Evolutionary conservation across 1,140 invertebrate genomes (phyloP).

Genomic region (Triops longicaudatus): DNA sequence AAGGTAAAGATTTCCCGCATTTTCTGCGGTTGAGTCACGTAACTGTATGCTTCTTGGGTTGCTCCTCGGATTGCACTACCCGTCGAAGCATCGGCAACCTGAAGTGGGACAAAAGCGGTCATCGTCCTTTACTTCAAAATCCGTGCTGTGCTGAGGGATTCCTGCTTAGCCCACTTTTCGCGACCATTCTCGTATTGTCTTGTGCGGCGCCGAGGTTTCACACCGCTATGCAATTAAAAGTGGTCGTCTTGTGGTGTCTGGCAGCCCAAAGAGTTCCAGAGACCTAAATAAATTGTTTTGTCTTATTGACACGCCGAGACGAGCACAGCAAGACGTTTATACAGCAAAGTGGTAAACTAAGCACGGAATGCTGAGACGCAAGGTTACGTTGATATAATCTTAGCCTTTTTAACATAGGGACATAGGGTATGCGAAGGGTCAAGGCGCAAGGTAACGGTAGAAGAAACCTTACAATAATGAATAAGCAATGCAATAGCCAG

Average conservation of each 20-base stretch:
- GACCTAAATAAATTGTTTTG: neutral
- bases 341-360: too few relatives aligned
- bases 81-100: neutral
- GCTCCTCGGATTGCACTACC: neutral
- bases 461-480: neutral
- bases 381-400: neutral
- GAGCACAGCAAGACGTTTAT: too few relatives aligned
- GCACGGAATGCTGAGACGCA: too few relatives aligned
- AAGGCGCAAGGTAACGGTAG: neutral
- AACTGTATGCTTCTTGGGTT: neutral
- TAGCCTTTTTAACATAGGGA: neutral
- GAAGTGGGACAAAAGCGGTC: slow-evolving; percentile 4
- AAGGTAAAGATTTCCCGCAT: neutral
- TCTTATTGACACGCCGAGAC: neutral
- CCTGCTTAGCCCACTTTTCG: neutral
- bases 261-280: neutral
- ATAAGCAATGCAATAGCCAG: neutral
- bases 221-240: neutral
- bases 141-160: neutral
- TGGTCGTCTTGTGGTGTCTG: neutral
- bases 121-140: neutral
- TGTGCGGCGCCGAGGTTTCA: neutral
- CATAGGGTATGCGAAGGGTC: neutral
- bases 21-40: neutral
- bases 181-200: neutral